Conservation (phyloP, 2,113 vertebrate genomes). For the Pseudopipra pipra region DNA sequence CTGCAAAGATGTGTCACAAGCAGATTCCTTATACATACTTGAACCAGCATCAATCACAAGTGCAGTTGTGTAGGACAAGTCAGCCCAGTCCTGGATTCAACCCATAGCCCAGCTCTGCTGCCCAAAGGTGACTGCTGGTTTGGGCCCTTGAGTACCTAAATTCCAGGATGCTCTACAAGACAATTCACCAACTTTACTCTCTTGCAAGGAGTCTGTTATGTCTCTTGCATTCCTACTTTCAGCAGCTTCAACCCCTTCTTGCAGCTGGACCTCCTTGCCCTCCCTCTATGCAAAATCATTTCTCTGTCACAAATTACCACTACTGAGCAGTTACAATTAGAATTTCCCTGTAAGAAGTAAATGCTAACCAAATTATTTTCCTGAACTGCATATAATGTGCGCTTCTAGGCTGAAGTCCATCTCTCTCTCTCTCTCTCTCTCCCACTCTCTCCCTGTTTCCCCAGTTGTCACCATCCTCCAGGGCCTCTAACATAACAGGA, state of each 20-base stretch:
- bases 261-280: background rate
- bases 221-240: background rate
- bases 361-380: background rate
- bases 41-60: background rate
- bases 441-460: background rate
- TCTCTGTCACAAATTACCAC: background rate
- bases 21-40: background rate
- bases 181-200: background rate
- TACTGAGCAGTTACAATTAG: background rate
- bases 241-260: background rate
- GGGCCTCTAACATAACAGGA: background rate
- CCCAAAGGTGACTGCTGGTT: background rate
- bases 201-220: background rate
- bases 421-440: background rate
- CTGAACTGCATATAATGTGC: background rate
- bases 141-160: background rate
- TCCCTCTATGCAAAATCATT: background rate
- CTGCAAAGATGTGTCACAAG: background rate
- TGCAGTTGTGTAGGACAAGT: background rate
- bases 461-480: background rate
- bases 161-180: background rate
- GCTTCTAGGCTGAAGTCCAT: background rate
- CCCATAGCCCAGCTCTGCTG: background rate
- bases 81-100: background rate
- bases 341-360: background rate